Percentiles rank a stretch among this genome's conserved stretches.
Conservation (phyloP, 2,888 invertebrate genomes). For the Drosophila macrospina region DNA sequence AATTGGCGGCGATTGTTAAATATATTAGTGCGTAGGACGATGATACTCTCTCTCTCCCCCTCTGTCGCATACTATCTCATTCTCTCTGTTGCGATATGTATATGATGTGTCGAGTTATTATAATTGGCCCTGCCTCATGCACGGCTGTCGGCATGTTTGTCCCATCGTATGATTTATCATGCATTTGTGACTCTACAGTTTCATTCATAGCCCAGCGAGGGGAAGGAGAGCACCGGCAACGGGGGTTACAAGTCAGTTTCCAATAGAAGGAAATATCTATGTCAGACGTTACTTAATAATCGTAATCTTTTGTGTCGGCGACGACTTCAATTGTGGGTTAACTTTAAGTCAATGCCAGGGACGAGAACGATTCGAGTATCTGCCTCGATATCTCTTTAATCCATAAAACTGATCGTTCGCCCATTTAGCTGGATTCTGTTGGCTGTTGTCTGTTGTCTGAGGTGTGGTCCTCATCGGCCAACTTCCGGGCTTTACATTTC, state of each 20-base stretch:
- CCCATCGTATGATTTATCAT: slow-evolving; percentile 83
- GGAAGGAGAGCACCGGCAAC: no score
- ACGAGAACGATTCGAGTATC: slow-evolving; percentile 26
- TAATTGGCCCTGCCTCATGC: slow-evolving; percentile 63
- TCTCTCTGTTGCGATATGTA: slow-evolving; percentile 9
- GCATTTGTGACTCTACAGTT: slow-evolving; percentile 82
- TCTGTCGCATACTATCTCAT: slow-evolving; percentile 5
- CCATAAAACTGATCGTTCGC: slow-evolving; percentile 51
- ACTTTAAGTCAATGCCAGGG: slow-evolving; percentile 35
- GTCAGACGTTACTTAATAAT: slow-evolving; percentile 77
- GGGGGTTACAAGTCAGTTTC: slow-evolving; percentile 23
- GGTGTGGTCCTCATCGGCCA: slow-evolving; percentile 70
- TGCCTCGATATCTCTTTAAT: slow-evolving; percentile 57
- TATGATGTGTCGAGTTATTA: slow-evolving; percentile 46
- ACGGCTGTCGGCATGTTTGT: slow-evolving; percentile 82
- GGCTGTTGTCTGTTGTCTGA: slow-evolving; percentile 32
- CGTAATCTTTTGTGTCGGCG: slow-evolving; percentile 68
- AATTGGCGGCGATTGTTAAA: slow-evolving; percentile 45
- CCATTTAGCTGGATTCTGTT: slow-evolving; percentile 19
- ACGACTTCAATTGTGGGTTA: slow-evolving; percentile 65
- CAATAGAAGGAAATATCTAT: slow-evolving; percentile 57
- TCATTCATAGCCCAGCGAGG: slow-evolving; percentile 43
- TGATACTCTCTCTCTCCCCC: slow-evolving; percentile 1
- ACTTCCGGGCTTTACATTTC: slow-evolving; percentile 81
- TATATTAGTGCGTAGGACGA: slow-evolving; percentile 66